phyloP scores from a whole-genome alignment of 1,140 invertebrate genomes.

The Brachionus sp. region DNA sequence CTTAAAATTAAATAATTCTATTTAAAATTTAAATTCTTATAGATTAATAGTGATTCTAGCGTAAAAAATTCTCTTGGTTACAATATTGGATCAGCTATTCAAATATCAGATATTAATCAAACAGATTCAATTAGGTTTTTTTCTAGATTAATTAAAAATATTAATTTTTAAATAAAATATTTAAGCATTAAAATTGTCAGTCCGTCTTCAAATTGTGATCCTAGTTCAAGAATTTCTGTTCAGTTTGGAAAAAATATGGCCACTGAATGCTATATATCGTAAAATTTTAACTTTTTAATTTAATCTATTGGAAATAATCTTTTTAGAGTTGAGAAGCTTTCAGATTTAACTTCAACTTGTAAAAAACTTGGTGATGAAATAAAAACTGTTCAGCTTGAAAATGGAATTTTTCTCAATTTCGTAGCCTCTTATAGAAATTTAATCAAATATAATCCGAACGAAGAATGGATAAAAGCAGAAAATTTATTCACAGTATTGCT shows the following conservation, averaged over 20 bases:
- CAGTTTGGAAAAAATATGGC: conserved; percentile 2
- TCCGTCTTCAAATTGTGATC: background rate
- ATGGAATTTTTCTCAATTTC: background rate
- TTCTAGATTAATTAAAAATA: background rate
- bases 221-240: background rate
- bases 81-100: background rate
- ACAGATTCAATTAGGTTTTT: background rate
- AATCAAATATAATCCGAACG: background rate
- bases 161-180: background rate
- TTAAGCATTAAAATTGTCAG: background rate
- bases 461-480: background rate
- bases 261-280: background rate
- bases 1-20: background rate
- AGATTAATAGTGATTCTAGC: background rate
- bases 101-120: background rate
- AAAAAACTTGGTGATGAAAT: background rate
- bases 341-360: background rate
- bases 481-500: background rate
- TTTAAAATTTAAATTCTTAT: background rate
- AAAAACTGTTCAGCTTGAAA: background rate
- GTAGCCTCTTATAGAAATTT: background rate
- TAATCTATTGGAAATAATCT: background rate
- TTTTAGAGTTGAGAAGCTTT: background rate
- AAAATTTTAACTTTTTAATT: background rate
- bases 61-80: background rate